Evolutionary conservation across 2,797 vertebrate genomes (phyloP), one percentile per base, ranked within the genome.

Genomic region (Periparus ater): DNA sequence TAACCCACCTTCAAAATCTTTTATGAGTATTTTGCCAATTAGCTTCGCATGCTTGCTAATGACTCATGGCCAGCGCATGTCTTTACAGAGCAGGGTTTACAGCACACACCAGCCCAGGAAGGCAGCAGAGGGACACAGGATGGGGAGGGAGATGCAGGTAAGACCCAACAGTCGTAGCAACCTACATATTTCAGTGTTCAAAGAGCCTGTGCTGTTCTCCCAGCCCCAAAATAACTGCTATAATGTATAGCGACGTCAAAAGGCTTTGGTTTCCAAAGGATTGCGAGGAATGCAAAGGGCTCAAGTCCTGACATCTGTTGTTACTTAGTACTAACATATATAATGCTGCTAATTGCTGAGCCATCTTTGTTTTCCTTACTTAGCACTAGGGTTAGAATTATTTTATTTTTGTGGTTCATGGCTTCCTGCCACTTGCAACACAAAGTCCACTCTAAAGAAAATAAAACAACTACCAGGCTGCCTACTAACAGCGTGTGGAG

Each of bases 1-100:
- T 98, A 98, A 98, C 98, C 98, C 98, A 98, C 98, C 98, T 98
- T 98, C 98, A 98, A 98, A 98, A 97, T 98, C 96, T 98, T 98
- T 98, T 98, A 98, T 97, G 97, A 98, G 97, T 97, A 97, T 98
- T 98, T 98, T 98, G 98, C 97, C 98, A 98, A 98, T 98, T 98
- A 98, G 98, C 97, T 97, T 97, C 81, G 97, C 96, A 97, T 98
- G 97, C 98, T 98, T 97, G 96, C 97, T 98, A 98, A 98, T 98
- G 98, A 98, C 97, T 98, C 98, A 98, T 96, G 96, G 98, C 96
- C 78, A 96, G 97, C 96, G 96, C 97, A 97, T 98, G 98, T 98
- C 98, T 97, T 98, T 97, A 94, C 97, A 98, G 96, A 97, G 96
- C 96, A 58, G 55, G 87, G 90, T 97, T 97, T 96, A 95, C 94